These are phyloP conservation scores for Melikaiella ostensackeni DNA, from an alignment of 2,888 invertebrate species.

Conservation along the genomic window DNA sequence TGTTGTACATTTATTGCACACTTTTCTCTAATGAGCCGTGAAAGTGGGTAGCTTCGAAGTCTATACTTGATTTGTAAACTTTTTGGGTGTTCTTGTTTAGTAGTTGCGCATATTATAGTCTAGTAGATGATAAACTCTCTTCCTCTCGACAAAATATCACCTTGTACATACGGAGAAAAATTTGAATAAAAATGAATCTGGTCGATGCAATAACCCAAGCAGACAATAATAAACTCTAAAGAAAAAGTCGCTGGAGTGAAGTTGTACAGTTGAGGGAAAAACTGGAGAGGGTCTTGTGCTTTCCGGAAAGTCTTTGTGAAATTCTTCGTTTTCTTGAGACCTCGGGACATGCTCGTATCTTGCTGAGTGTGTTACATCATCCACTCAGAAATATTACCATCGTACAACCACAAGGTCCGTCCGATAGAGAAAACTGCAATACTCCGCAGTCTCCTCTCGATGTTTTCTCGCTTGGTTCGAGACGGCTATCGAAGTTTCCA, in stretches of 20 bases:
- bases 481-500: background rate
- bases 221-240: conserved; percentile 21
- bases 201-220: conserved; percentile 19
- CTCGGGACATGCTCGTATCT: conserved; percentile 4
- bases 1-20: too few species aligned
- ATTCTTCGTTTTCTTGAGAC: conserved; percentile 29
- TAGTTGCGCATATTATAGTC: too few species aligned
- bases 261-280: conserved; percentile 39
- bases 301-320: conserved; percentile 35
- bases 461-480: conserved; percentile 2
- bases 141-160: background rate
- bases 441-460: background rate
- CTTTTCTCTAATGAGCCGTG: too few species aligned
- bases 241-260: conserved; percentile 17
- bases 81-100: too few species aligned
- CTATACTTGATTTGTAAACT: too few species aligned
- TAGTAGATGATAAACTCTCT: background rate
- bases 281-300: conserved; percentile 32
- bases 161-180: background rate
- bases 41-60: too few species aligned
- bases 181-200: background rate
- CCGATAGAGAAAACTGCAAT: conserved; percentile 11
- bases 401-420: conserved; percentile 4
- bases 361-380: conserved; percentile 28
- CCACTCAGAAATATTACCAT: conserved; percentile 26